Base-by-base conservation (phyloP, 2,888 invertebrate species). In the Eilema griseolum region DNA sequence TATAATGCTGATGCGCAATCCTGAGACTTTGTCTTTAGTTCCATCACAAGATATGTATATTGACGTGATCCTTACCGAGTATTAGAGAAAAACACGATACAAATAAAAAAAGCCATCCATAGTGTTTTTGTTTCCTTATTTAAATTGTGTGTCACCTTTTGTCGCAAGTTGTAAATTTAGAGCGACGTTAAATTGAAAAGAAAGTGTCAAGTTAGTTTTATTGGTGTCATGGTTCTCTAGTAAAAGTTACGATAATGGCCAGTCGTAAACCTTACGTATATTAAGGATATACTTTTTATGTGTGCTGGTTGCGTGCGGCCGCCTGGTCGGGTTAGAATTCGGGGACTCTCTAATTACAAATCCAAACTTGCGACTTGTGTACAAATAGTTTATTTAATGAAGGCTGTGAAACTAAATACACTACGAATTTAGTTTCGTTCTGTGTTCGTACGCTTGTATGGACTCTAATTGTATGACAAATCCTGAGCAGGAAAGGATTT, bases 331-430 rank as follows among this genome's bases (percentile, higher is more conserved):
- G 16, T 64, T 59, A 61, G 66, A 31, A 72, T 69, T 68, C 76
- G 61, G 71, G 72, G 73, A 73, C 75, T 78, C 65, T 76, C 62
- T 80, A 80, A 76, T 80, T 82, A 82, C 75, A 69, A 74, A 76
- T 70, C 74, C 70, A 75, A 81, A 80, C 78, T 63, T 72, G 65
- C 70, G 74, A 69, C 73, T 75, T 70, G 69, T 68, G 67, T 70
- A 83, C 79, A 77, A 83, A 77, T 74, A 77, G 75, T 79, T 83
- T 81, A 79, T 79, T 83, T 81, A 79, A 83, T 77, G 74, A 77
- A 81, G 62, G 61, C 11, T 41, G 66, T 71, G 70, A 76, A 73
- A 52, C 52, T 52, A n/a, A 52, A 20, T 52, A n/a, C 52, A 4
- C n/a, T 10, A n/a, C 72, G 62, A 68, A 70, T 82, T 77, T 71